These are phyloP conservation scores for Drosophila rellima DNA, from an alignment of 2,888 invertebrate genomes.

Conservation along the genomic window DNA sequence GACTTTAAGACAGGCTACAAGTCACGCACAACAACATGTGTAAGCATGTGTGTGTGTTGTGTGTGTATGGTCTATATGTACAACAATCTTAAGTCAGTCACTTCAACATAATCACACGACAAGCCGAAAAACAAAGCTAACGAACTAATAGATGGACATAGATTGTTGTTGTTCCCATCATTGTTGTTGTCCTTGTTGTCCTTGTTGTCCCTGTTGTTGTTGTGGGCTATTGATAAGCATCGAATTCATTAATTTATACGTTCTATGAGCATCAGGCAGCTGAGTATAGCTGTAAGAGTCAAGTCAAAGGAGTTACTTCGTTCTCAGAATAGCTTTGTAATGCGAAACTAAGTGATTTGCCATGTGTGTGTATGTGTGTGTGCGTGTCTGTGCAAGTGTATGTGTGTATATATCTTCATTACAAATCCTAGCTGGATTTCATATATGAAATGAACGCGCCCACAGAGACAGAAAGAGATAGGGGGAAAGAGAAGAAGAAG, in stretches of 20 bases:
- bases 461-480: constrained; percentile 18
- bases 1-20: constrained; percentile 71
- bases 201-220: constrained; percentile 26
- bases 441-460: constrained; percentile 64
- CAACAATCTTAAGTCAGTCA: constrained; percentile 74
- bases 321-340: constrained; percentile 75
- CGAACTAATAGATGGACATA: constrained; percentile 69
- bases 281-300: constrained; percentile 36
- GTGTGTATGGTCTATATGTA: constrained; percentile 20
- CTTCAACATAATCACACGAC: constrained; percentile 76
- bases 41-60: neutral
- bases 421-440: constrained; percentile 74
- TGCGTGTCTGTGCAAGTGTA: constrained; percentile 24
- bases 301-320: constrained; percentile 58
- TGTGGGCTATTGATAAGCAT: constrained; percentile 77
- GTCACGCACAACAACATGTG: constrained; percentile 45
- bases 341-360: constrained; percentile 81
- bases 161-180: constrained; percentile 23
- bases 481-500: neutral
- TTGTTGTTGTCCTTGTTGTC: constrained; percentile 21
- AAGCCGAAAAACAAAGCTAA: constrained; percentile 71
- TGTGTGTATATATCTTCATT: constrained; percentile 69
- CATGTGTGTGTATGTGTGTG: constrained; percentile 20
- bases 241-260: constrained; percentile 83
- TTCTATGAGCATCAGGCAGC: constrained; percentile 59